Percentiles rank a stretch among this genome's conserved stretches.
Conservation (phyloP, 2,797 vertebrate genomes). For the Threskiornis aethiopicus region DNA sequence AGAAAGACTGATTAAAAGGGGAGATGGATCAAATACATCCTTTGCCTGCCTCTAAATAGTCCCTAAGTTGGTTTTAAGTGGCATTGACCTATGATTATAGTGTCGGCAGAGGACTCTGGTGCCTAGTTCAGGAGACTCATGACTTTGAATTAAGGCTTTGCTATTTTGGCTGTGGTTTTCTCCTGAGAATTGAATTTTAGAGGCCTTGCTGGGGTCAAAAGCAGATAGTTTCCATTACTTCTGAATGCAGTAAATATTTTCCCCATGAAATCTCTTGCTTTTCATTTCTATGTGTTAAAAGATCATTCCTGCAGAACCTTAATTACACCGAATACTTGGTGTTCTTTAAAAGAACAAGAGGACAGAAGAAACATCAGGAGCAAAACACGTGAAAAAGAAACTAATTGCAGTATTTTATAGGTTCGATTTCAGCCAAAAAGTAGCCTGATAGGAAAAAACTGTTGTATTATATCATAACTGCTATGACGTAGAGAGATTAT, state of each 20-base stretch:
- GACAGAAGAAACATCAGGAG: not conserved
- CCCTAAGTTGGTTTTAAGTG: conserved; percentile 48
- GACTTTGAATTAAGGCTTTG: conserved; percentile 46
- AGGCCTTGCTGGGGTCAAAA: not conserved
- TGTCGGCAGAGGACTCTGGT: conserved; percentile 29
- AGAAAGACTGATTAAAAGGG: conserved; percentile 31
- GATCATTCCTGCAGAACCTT: not conserved
- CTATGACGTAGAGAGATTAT: not conserved
- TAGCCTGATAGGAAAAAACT: not conserved
- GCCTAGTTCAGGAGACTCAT: conserved; percentile 22
- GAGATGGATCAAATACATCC: conserved; percentile 10
- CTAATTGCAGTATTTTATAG: not conserved
- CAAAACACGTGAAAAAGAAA: not conserved
- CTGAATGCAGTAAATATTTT: not conserved
- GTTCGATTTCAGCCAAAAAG: not conserved
- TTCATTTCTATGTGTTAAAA: not conserved
- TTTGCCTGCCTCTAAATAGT: not conserved
- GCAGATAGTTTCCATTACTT: not conserved
- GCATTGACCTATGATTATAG: conserved; percentile 43
- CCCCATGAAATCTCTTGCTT: not conserved
- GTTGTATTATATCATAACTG: not conserved
- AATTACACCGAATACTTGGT: not conserved
- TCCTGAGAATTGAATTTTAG: not conserved
- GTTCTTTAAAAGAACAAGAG: not conserved
- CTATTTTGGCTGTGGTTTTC: conserved; percentile 22